Conservation (phyloP, 2,113 vertebrate genomes). For the Tupaia chinensis region DNA sequence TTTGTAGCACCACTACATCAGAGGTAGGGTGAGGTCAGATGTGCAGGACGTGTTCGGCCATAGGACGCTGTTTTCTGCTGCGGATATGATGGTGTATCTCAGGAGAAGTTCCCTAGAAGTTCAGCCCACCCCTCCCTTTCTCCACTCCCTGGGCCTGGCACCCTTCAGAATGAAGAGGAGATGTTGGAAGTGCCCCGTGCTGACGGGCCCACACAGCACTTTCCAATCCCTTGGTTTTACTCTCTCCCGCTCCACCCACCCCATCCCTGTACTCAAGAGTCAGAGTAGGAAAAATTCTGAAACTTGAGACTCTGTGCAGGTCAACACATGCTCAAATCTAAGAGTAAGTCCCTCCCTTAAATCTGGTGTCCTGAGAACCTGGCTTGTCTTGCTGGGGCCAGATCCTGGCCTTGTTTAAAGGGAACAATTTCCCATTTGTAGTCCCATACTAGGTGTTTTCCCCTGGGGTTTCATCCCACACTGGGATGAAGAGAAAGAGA, state of each 20-base stretch:
- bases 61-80: not conserved
- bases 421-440: not conserved
- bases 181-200: not conserved
- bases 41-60: accelerated
- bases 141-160: not conserved
- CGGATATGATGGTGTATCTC: not conserved
- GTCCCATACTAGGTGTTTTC: not conserved
- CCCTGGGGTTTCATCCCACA: not conserved
- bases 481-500: no score
- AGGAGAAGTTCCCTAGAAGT: not conserved
- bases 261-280: not conserved
- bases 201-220: not conserved
- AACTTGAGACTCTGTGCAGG: not conserved
- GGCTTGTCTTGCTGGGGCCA: not conserved
- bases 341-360: not conserved
- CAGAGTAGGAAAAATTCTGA: not conserved
- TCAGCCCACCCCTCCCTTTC: not conserved
- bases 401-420: not conserved
- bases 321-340: not conserved
- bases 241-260: not conserved
- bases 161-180: not conserved
- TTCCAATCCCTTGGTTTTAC: not conserved
- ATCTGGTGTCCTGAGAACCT: accelerated
- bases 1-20: no score
- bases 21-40: not conserved